phyloP scores from a whole-genome alignment of 1,140 invertebrate species.

The Drosophila kikkawai region DNA sequence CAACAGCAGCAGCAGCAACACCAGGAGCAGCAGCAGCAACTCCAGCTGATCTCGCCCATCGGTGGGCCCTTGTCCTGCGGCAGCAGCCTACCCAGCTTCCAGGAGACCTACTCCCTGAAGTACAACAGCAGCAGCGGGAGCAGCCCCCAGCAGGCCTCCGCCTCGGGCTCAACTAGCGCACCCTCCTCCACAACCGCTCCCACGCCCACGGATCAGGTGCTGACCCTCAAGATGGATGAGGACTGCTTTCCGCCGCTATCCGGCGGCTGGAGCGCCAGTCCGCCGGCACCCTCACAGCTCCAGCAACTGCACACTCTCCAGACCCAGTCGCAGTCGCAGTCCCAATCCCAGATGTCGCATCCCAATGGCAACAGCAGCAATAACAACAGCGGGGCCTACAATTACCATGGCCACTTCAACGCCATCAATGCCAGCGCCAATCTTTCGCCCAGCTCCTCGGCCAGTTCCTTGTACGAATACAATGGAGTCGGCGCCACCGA shows the following conservation, averaged over 20 bases:
- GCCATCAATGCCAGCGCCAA: slow-evolving; percentile 71
- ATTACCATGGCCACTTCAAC: slow-evolving; percentile 78
- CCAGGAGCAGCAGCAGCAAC: slow-evolving; percentile 52
- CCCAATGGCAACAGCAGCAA: slow-evolving; percentile 49
- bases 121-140: slow-evolving; percentile 84
- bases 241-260: slow-evolving; percentile 88
- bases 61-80: slow-evolving; percentile 83
- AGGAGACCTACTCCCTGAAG: slow-evolving; percentile 93
- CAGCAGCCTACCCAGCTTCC: slow-evolving; percentile 92
- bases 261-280: slow-evolving; percentile 57
- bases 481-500: slow-evolving; percentile 54
- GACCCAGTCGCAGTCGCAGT: slow-evolving; percentile 45
- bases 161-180: slow-evolving; percentile 39
- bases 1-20: slow-evolving; percentile 49
- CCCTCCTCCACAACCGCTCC: slow-evolving; percentile 43
- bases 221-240: slow-evolving; percentile 91
- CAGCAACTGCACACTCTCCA: slow-evolving; percentile 68
- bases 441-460: slow-evolving; percentile 72
- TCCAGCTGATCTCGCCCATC: slow-evolving; percentile 73
- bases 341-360: slow-evolving; percentile 42
- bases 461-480: slow-evolving; percentile 73
- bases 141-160: slow-evolving; percentile 60
- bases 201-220: slow-evolving; percentile 70
- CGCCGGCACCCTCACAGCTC: slow-evolving; percentile 43
- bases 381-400: slow-evolving; percentile 62